Conservation (phyloP, 2,113 vertebrate species). For the Cettia cetti region DNA sequence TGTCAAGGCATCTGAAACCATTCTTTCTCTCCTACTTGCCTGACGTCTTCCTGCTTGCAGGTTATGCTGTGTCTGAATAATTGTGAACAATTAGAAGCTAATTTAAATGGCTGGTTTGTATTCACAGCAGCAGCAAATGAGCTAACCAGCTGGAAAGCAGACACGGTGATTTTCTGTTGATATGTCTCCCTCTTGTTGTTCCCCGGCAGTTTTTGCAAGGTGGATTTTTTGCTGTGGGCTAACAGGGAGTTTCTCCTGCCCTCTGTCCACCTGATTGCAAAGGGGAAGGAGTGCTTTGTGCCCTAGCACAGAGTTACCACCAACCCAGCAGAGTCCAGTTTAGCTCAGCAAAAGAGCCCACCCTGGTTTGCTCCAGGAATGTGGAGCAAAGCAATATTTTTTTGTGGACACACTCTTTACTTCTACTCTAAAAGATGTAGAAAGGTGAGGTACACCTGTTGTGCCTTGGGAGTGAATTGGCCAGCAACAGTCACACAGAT, state of each 20-base stretch:
- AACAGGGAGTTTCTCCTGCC: background rate
- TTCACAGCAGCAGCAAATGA: constrained; percentile 42
- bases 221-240: background rate
- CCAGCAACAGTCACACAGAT: background rate
- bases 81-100: constrained; percentile 50
- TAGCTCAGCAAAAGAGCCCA: background rate
- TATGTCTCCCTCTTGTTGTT: constrained; percentile 8
- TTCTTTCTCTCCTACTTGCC: background rate
- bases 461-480: background rate
- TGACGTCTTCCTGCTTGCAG: background rate
- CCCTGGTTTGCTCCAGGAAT: background rate
- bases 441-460: fast-evolving
- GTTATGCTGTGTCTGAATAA: constrained; percentile 42
- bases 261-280: background rate
- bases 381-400: background rate
- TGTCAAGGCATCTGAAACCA: background rate
- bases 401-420: background rate
- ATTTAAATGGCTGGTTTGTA: constrained; percentile 57
- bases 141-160: constrained; percentile 45
- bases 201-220: constrained; percentile 8
- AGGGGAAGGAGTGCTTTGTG: background rate
- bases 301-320: background rate
- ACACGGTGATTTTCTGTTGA: constrained; percentile 10
- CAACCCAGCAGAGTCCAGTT: background rate
- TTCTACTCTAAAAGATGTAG: background rate